These are phyloP conservation scores for Forbesichthys papilliferus DNA, from an alignment of 2,113 vertebrate species.

Conservation along the genomic window DNA sequence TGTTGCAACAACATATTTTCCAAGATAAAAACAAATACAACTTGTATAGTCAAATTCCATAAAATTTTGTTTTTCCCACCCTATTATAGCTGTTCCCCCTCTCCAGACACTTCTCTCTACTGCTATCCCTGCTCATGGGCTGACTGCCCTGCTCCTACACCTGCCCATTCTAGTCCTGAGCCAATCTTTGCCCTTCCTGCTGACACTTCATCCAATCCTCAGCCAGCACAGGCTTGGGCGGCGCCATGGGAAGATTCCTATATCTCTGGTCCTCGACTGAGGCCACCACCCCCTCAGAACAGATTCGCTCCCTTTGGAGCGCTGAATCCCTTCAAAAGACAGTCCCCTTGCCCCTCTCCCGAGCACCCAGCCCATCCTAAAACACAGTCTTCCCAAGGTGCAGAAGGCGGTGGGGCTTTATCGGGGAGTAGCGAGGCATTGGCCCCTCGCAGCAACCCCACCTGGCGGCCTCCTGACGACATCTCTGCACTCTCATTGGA, in stretches of 20 bases:
- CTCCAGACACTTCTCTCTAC: slow-evolving; percentile 89
- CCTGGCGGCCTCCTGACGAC: slow-evolving; percentile 91
- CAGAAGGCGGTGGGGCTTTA: slow-evolving; percentile 78
- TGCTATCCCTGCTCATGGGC: slow-evolving; percentile 95
- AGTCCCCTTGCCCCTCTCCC: slow-evolving; percentile 74
- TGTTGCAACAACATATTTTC: no score
- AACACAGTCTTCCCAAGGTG: slow-evolving; percentile 74
- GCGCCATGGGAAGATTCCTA: slow-evolving; percentile 83
- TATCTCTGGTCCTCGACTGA: slow-evolving; percentile 79
- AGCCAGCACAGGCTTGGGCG: slow-evolving; percentile 82
- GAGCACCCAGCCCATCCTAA: slow-evolving; percentile 70
- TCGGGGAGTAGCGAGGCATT: slow-evolving; percentile 67
- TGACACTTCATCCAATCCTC: slow-evolving; percentile 65
- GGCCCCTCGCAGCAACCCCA: slow-evolving; percentile 57
- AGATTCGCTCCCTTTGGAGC: slow-evolving; percentile 92
- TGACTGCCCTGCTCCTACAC: slow-evolving; percentile 85
- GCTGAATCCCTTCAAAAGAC: slow-evolving; percentile 86
- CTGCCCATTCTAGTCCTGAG: slow-evolving; percentile 63
- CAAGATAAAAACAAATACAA: neutral
- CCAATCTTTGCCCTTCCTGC: slow-evolving; percentile 30
- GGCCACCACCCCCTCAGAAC: slow-evolving; percentile 83
- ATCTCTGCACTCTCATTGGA: slow-evolving; percentile 91
- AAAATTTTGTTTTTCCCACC: neutral
- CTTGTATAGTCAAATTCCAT: no score
- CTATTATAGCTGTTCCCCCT: slow-evolving; percentile 79